Conservation (phyloP, 2,113 vertebrate genomes). For the Axis porcinus region DNA sequence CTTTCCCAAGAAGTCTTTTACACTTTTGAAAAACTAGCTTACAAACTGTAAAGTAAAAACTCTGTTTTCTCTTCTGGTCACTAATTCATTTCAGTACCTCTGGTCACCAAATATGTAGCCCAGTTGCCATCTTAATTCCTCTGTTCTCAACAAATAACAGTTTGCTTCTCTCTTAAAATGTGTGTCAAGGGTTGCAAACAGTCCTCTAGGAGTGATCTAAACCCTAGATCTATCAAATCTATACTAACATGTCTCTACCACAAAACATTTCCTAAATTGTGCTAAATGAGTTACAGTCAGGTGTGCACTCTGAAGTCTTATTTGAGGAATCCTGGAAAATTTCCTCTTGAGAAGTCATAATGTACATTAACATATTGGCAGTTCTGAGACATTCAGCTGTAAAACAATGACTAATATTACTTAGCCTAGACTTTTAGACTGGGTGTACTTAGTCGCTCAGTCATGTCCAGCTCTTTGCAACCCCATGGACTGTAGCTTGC, state of each 20-base stretch:
- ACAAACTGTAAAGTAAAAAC: background rate
- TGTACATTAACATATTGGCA: background rate
- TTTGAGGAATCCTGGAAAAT: background rate
- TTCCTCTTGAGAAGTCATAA: background rate
- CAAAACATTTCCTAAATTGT: background rate
- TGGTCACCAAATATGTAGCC: background rate
- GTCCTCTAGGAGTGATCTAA: background rate
- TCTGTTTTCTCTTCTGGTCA: background rate
- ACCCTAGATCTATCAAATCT: background rate
- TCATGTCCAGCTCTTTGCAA: background rate
- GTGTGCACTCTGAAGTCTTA: background rate
- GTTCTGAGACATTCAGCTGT: background rate
- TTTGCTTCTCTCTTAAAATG: background rate
- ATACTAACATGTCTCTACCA: background rate
- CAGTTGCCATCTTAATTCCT: background rate
- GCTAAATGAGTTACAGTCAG: background rate
- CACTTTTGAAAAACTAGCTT: background rate
- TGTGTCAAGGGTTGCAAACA: background rate
- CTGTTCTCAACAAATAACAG: background rate
- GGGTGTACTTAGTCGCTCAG: background rate
- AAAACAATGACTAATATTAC: background rate
- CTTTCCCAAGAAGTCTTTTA: background rate
- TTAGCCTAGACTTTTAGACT: background rate
- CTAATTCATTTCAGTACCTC: background rate
- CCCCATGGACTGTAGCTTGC: background rate